These are phyloP conservation scores for Pristionchus exspectatus DNA, from an alignment of 2,888 invertebrate species.

Conservation along the genomic window DNA sequence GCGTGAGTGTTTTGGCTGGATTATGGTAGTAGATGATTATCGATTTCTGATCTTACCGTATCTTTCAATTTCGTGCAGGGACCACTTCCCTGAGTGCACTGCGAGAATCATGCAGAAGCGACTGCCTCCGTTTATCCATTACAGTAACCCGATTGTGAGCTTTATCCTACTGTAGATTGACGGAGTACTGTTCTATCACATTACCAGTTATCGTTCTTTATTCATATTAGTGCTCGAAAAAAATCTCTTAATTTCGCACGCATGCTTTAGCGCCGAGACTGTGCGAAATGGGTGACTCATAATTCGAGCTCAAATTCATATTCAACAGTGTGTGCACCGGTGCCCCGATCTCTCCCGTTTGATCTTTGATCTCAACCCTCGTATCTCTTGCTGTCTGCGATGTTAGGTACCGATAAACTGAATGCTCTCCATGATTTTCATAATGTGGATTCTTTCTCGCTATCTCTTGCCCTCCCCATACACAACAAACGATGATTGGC, in stretches of 20 bases:
- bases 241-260: not conserved
- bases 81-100: slow-evolving; percentile 21
- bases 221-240: not conserved
- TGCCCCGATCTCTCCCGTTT: too few relatives aligned
- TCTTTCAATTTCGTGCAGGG: not conserved
- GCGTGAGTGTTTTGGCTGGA: not conserved
- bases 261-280: too few relatives aligned
- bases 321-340: too few relatives aligned
- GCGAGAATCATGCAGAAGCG: not conserved
- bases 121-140: not conserved
- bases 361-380: too few relatives aligned
- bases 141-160: not conserved
- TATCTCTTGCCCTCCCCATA: too few relatives aligned
- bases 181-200: not conserved
- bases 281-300: too few relatives aligned
- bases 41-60: not conserved
- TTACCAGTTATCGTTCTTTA: not conserved
- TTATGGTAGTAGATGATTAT: not conserved
- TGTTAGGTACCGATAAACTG: too few relatives aligned
- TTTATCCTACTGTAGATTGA: not conserved
- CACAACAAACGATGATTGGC: too few relatives aligned
- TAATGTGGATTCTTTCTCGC: too few relatives aligned
- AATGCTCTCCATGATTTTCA: too few relatives aligned
- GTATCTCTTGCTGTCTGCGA: too few relatives aligned
- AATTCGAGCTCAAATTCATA: too few relatives aligned